phyloP scores from a whole-genome alignment of 2,113 vertebrate species.

The Heterochromis multidens region DNA sequence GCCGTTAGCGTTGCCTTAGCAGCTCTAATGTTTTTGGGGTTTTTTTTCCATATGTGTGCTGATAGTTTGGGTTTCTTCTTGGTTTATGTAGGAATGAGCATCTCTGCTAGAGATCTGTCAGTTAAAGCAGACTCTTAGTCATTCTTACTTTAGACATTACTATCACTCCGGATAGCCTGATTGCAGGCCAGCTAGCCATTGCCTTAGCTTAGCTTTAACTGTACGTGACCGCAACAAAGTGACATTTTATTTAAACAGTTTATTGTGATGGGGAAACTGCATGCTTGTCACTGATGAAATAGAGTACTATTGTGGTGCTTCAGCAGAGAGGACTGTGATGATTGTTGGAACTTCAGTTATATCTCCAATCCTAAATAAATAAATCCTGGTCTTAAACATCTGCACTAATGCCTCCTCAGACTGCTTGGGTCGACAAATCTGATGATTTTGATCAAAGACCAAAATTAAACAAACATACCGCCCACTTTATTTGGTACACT shows the following conservation, averaged over 20 bases:
- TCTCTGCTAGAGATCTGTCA: neutral
- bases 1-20: neutral
- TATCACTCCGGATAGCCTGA: neutral
- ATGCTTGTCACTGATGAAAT: neutral
- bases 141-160: neutral
- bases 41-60: neutral
- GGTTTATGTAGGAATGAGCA: neutral
- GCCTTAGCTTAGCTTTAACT: neutral
- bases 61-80: neutral
- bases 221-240: neutral
- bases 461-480: neutral
- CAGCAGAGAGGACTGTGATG: neutral
- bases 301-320: neutral
- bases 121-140: neutral
- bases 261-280: neutral
- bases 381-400: neutral
- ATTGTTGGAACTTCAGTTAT: neutral
- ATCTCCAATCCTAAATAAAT: no score
- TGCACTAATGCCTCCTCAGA: neutral
- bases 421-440: neutral
- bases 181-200: neutral
- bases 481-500: neutral
- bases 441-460: neutral
- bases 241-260: neutral
- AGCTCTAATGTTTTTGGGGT: no score